Evolutionary conservation across 2,113 vertebrate species (phyloP).

Genomic region (Erythrolamprus reginae): DNA sequence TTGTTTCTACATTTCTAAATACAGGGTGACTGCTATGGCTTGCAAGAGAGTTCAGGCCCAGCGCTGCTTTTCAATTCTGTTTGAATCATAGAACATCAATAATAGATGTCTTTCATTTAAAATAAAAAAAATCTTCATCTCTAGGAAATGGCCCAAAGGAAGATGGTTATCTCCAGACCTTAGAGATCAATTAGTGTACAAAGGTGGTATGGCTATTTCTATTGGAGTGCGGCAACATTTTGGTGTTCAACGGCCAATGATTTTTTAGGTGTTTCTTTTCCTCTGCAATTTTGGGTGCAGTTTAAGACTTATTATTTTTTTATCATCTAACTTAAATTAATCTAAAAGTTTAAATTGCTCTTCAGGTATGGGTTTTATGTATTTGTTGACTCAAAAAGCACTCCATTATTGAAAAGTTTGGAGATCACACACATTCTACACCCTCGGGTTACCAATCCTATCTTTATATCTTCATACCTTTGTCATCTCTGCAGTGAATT

Average conservation of each 20-base stretch:
- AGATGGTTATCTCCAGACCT: not conserved
- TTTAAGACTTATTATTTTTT: not conserved
- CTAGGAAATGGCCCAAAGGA: not conserved
- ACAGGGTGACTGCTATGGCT: not conserved
- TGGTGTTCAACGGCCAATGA: not conserved
- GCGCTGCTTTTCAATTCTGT: not conserved
- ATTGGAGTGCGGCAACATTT: not conserved
- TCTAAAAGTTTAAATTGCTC: not conserved
- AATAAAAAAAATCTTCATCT: not conserved
- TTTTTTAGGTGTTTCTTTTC: not conserved
- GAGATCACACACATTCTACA: not conserved
- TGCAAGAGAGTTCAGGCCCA: not conserved
- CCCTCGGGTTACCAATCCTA: not conserved
- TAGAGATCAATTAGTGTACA: not conserved
- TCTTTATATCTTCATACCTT: conserved; percentile 44
- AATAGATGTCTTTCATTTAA: not conserved
- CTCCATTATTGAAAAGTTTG: not conserved
- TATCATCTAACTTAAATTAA: not conserved
- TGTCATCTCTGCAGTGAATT: rapidly evolving
- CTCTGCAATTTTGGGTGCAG: not conserved
- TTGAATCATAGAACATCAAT: not conserved
- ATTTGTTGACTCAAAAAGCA: not conserved
- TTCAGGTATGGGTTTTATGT: not conserved
- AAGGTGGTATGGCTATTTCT: not conserved
- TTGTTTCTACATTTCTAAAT: not conserved